A percentile compares a stretch with the other conserved stretches of the same genome.
phyloP scores from a whole-genome alignment of 2,797 vertebrate species.

The Clarias platycephalus region DNA sequence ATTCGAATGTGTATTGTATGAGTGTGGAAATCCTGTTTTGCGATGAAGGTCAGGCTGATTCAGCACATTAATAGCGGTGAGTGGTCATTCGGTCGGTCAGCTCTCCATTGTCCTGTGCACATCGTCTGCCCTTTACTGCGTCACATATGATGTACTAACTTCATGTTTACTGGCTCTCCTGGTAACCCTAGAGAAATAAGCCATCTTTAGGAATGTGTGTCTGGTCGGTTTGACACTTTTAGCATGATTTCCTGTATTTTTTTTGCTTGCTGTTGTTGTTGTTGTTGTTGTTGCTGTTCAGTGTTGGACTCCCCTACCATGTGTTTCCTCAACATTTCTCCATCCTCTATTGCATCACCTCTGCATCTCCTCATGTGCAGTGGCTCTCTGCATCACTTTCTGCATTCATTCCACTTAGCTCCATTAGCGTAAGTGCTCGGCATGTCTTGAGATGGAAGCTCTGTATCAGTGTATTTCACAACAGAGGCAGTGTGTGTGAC shows the following conservation, averaged over 20 bases:
- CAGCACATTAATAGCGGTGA: conserved; percentile 45
- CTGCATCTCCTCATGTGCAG: conserved; percentile 24
- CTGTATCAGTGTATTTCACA: conserved; percentile 41
- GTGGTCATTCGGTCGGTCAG: conserved; percentile 35
- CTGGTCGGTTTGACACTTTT: not conserved
- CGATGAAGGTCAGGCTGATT: conserved; percentile 47
- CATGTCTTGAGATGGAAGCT: conserved; percentile 33
- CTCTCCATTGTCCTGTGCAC: conserved; percentile 46
- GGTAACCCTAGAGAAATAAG: conserved; percentile 30
- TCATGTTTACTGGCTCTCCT: conserved; percentile 37
- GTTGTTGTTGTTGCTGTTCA: not conserved
- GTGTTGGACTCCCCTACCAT: not conserved
- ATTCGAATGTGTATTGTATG: not conserved
- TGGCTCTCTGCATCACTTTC: conserved; percentile 31
- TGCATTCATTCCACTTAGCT: conserved; percentile 45
- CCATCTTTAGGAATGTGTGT: conserved; percentile 55
- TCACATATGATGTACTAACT: conserved; percentile 41
- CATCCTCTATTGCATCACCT: conserved; percentile 48
- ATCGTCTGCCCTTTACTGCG: conserved; percentile 45
- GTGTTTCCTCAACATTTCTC: conserved; percentile 20
- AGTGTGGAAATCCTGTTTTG: conserved; percentile 24
- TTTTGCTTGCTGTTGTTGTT: not conserved
- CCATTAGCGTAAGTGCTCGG: conserved; percentile 57
- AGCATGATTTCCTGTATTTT: not conserved
- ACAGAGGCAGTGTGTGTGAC: conserved; percentile 38